Conservation (phyloP, 1,140 invertebrate species). For the Manduca sexta region DNA sequence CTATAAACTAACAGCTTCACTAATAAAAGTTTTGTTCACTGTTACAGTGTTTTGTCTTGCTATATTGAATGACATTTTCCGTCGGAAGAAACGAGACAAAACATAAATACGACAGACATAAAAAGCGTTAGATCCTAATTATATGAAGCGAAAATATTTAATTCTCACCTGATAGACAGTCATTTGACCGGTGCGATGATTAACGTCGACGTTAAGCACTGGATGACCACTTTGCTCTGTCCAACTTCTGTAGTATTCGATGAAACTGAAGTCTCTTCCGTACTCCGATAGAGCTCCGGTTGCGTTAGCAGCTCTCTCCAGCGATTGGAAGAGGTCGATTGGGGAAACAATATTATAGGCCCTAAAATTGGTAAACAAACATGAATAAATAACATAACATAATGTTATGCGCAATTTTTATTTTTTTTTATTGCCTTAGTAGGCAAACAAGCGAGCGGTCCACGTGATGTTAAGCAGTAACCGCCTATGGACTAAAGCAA, state of each 20-base stretch:
- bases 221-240: conserved; percentile 71
- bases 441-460: too few relatives aligned
- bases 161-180: conserved; percentile 68
- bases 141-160: neutral
- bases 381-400: neutral
- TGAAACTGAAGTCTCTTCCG: conserved; percentile 40
- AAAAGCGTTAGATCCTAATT: too few relatives aligned
- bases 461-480: too few relatives aligned
- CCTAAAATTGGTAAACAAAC: conserved; percentile 29
- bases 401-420: neutral
- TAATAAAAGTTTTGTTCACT: too few relatives aligned
- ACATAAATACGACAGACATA: too few relatives aligned
- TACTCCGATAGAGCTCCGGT: conserved; percentile 39
- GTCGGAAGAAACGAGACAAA: too few relatives aligned
- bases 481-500: too few relatives aligned
- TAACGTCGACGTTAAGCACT: conserved; percentile 64
- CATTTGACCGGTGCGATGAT: conserved; percentile 63
- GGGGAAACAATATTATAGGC: conserved; percentile 74
- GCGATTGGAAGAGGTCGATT: conserved; percentile 78
- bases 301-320: conserved; percentile 70
- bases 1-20: too few relatives aligned
- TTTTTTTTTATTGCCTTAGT: too few relatives aligned
- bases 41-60: too few relatives aligned
- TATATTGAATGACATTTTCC: too few relatives aligned
- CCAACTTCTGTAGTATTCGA: conserved; percentile 71